A percentile compares a stretch with the other conserved stretches of the same genome.
Conservation (phyloP, 2,113 vertebrate species). For the Ageneiosus marmoratus region DNA sequence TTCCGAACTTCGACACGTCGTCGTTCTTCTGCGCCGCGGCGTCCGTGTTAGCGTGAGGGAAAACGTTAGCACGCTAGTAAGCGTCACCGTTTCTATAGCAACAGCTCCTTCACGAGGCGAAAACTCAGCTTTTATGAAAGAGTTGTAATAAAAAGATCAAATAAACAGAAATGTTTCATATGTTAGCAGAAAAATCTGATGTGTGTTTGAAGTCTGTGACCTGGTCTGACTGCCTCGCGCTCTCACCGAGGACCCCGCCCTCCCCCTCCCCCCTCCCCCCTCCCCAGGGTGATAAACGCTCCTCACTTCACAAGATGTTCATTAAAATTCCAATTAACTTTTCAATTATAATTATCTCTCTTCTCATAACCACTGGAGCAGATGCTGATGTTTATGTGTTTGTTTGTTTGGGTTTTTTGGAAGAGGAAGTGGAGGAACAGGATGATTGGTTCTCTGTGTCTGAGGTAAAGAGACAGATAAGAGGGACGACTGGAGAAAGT, state of each 20-base stretch:
- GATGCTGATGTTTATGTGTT: constrained; percentile 50
- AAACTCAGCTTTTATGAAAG: no score
- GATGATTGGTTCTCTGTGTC: constrained; percentile 35
- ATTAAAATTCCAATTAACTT: constrained; percentile 61
- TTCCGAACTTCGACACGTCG: not conserved
- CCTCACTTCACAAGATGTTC: constrained; percentile 56
- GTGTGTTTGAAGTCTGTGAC: no score
- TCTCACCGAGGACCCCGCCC: not conserved
- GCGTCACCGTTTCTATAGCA: not conserved
- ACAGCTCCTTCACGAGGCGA: no score
- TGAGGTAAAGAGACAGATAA: constrained; percentile 55
- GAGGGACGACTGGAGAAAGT: constrained; percentile 33
- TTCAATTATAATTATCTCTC: constrained; percentile 61
- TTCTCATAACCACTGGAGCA: constrained; percentile 44
- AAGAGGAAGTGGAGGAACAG: constrained; percentile 47
- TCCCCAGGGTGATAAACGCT: constrained; percentile 30
- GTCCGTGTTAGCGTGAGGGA: not conserved
- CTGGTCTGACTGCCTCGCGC: not conserved
- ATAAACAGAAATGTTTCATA: no score
- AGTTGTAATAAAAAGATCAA: no score
- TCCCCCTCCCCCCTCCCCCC: no score
- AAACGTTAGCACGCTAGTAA: not conserved
- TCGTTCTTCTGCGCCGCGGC: not conserved
- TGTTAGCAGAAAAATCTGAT: no score
- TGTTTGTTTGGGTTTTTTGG: constrained; percentile 11